These are phyloP conservation scores for Nematolebias whitei DNA, from an alignment of 2,113 vertebrate genomes.

Conservation along the genomic window DNA sequence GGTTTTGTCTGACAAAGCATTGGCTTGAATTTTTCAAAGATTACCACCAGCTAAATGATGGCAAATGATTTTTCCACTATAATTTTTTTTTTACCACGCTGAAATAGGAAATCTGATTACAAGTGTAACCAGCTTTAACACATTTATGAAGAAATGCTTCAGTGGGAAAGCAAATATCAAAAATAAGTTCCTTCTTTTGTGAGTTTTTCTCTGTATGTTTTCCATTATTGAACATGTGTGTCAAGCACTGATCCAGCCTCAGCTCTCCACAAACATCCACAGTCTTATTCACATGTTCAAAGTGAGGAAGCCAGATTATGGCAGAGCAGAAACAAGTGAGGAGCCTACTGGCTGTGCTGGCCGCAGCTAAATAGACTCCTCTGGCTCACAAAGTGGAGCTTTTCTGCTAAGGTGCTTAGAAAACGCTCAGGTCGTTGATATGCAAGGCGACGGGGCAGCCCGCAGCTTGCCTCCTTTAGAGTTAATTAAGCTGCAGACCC, in stretches of 20 bases:
- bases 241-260: not conserved
- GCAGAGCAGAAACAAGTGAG: constrained; percentile 48
- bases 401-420: constrained; percentile 83
- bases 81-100: too few relatives aligned
- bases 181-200: rapidly evolving
- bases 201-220: too few relatives aligned
- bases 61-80: not conserved
- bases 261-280: constrained; percentile 6
- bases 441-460: constrained; percentile 83
- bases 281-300: constrained; percentile 34
- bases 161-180: not conserved
- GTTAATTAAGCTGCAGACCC: constrained; percentile 81
- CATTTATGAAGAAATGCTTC: not conserved
- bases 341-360: constrained; percentile 43
- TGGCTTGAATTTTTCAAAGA: constrained; percentile 40
- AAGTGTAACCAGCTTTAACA: not conserved
- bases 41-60: not conserved
- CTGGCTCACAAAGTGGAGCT: constrained; percentile 83
- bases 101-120: not conserved
- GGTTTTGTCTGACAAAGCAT: constrained; percentile 39
- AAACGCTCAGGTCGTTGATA: constrained; percentile 84
- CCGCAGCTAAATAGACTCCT: constrained; percentile 73
- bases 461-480: constrained; percentile 79
- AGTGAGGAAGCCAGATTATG: constrained; percentile 39
- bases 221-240: too few relatives aligned